Evolutionary conservation across 2,797 vertebrate species (phyloP), one percentile per base, ranked within the genome.

Genomic region (Borostomias antarcticus): DNA sequence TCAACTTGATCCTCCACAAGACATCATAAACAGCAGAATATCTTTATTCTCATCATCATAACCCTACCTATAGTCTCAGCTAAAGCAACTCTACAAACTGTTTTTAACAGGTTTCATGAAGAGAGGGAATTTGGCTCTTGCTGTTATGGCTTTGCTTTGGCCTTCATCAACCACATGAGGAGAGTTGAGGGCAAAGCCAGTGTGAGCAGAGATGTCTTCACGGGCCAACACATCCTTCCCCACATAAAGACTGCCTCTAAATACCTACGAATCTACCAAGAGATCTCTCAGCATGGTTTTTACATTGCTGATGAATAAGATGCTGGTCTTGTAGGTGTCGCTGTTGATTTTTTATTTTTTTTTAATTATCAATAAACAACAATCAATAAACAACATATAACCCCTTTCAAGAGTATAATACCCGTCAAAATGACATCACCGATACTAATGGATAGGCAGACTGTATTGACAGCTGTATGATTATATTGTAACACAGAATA

Each of bases 141-240:
- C 80, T 96, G 95, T 75, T 95, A 91, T 58, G 93, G 84, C 0
- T 96, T 89, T 0, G 88, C 92, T 0, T 78, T 95, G 65, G 81
- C 77, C 0, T 96, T 95, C 71, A 76, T 96, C 17, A 96, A 95
- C 82, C 78, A 86, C 0, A 0, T 95, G 1, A 83, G 90, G 69
- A 64, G 8, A 0, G 54, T 69, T 1, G 89, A 92, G 23, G 89
- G 87, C 11, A 82, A 61, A 60, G 59, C 0, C 1, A 62, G 60
- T 10, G 81, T 95, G 70, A 92, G 75, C 74, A 91, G 90, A 66
- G 73, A 74, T 0, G 73, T 82, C 30, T 96, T 96, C 82, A 95
- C 92, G 0, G 78, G 85, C 57, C 79, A 47, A 1, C 91, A 91
- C 2, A 78, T 96, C 69, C 61, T 95, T 30, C 93, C 94, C 0